Evolutionary conservation across 2,797 vertebrate genomes (phyloP), one percentile per base, ranked within the genome.

Genomic region (Hipposideros larvatus): DNA sequence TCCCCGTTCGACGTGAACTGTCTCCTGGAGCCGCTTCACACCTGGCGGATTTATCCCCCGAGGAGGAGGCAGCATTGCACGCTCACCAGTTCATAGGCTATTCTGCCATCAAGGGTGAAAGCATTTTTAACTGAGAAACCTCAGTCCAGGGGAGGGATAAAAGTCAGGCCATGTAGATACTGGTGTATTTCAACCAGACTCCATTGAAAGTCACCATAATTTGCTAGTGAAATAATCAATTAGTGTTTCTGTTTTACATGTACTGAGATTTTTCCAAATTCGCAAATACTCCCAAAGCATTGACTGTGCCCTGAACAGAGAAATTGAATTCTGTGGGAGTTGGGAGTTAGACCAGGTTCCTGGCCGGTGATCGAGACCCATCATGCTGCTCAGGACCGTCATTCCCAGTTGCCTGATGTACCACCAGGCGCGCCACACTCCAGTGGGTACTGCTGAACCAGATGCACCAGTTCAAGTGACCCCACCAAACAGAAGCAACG

Each of bases 341-440:
- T 3, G 4, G 55, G 14, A 3, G 8, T 19, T 2, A 0, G 57
- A 14, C 2, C 4, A 15, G 41, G 3, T 22, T 26, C 4, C 2
- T 73, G 1, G 6, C 6, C 1, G 0, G 13, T 0, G 16, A 16
- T 7, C 0, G 16, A 55, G n/a, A 28, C 10, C 19, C 11, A 0
- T 11, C 37, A 21, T 5, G 19, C 0, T 6, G 31, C 11, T 0
- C 1, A 5, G 10, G 6, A 1, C 4, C 9, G 5, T 19, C 37
- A 0, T 3, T 28, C 65, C 24, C 5, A 5, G 11, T 14, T 4
- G 19, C 68, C 13, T 0, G 53, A 7, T 0, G 21, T 3, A 10
- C 37, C 37, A 7, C 37, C 0, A 3, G 37, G 2, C 31, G 2
- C 1, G 0, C 31, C 7, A 1, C 16, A 51, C 4, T 7, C 68